A percentile compares a stretch with the other conserved stretches of the same genome.
Conservation (phyloP, 2,888 invertebrate species). For the Pseudococcus jackbeardsleyi region DNA sequence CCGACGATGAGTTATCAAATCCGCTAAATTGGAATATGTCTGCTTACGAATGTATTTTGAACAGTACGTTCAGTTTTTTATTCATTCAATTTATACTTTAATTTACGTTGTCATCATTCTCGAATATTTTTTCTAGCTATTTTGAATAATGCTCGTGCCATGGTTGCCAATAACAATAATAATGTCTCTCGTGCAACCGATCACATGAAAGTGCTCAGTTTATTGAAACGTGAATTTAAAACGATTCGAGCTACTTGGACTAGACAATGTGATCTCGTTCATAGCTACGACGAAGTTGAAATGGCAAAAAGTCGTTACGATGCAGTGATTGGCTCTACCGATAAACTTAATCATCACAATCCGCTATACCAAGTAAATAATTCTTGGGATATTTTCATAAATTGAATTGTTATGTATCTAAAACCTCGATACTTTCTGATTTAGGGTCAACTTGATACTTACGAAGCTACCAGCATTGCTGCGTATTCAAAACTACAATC, state of each 20-base stretch:
- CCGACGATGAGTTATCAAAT: slow-evolving; percentile 58
- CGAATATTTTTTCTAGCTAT: slow-evolving; percentile 21
- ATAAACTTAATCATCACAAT: slow-evolving; percentile 37
- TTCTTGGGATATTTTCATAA: no score
- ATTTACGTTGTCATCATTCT: not conserved
- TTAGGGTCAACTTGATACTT: not conserved
- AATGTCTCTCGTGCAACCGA: slow-evolving; percentile 71
- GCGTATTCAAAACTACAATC: slow-evolving; percentile 71
- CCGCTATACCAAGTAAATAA: not conserved
- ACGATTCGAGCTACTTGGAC: slow-evolving; percentile 70
- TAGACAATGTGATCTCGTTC: slow-evolving; percentile 71
- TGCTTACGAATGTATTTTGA: slow-evolving; percentile 65
- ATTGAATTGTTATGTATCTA: no score
- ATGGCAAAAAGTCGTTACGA: slow-evolving; percentile 75
- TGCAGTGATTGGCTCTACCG: slow-evolving; percentile 69
- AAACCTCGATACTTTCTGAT: not conserved
- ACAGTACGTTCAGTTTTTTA: slow-evolving; percentile 49
- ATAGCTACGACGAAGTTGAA: slow-evolving; percentile 78
- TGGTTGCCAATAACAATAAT: slow-evolving; percentile 52
- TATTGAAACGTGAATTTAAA: slow-evolving; percentile 78
- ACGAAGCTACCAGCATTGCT: slow-evolving; percentile 69
- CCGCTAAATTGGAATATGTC: slow-evolving; percentile 65
- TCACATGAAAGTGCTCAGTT: slow-evolving; percentile 75
- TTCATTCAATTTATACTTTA: slow-evolving; percentile 52
- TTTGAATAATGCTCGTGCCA: slow-evolving; percentile 59